Conservation (phyloP, 2,113 vertebrate genomes). For the Gopherus evgoodei region DNA sequence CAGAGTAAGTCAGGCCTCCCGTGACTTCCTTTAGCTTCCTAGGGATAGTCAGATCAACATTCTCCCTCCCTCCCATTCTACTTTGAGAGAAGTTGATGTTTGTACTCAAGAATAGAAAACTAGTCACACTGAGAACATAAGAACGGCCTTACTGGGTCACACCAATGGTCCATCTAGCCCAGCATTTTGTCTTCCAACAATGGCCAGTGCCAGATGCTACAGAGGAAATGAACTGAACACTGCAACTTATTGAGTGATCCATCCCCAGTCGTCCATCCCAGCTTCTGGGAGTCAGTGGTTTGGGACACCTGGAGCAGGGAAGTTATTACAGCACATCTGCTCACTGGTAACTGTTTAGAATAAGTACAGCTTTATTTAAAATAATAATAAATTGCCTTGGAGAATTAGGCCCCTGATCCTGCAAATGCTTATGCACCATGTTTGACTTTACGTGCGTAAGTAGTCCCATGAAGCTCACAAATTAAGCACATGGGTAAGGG, state of each 20-base stretch:
- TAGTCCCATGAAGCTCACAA: background rate
- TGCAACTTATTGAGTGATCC: background rate
- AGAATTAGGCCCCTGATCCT: fast-evolving
- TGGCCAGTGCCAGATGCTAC: background rate
- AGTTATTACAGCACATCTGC: background rate
- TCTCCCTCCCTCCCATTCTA: background rate
- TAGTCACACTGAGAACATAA: background rate
- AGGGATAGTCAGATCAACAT: slow-evolving; percentile 5
- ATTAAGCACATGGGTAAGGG: background rate
- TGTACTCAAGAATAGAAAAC: background rate
- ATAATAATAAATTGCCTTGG: background rate
- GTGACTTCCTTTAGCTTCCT: slow-evolving; percentile 33
- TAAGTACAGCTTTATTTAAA: background rate
- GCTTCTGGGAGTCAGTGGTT: background rate
- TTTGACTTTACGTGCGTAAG: background rate
- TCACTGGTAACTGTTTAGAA: background rate
- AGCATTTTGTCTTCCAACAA: background rate
- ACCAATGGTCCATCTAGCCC: background rate
- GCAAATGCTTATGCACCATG: background rate
- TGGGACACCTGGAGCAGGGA: background rate
- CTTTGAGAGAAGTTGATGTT: slow-evolving; percentile 1
- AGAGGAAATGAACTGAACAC: background rate
- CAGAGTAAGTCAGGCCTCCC: slow-evolving; percentile 32
- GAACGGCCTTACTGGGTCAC: background rate
- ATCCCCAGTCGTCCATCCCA: background rate